A percentile compares a stretch with the other conserved stretches of the same genome.
These are phyloP conservation scores for Hoplodrina ambigua DNA, from an alignment of 2,888 invertebrate genomes.

Conservation along the genomic window DNA sequence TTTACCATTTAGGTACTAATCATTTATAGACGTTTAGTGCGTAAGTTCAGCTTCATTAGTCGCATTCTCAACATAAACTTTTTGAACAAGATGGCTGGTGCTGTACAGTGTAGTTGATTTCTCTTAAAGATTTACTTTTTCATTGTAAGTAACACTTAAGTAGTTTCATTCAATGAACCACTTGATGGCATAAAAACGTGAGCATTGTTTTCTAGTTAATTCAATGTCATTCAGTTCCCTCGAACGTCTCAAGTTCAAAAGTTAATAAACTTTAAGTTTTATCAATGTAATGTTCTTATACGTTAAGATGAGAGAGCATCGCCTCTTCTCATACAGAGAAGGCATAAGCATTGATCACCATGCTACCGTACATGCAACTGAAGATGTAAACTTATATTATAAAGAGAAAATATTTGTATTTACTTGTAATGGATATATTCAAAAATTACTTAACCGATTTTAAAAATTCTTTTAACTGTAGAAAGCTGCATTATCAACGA, in stretches of 20 bases:
- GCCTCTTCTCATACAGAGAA: too few species aligned
- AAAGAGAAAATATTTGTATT: too few species aligned
- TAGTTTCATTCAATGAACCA: conserved; percentile 18
- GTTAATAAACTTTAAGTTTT: conserved; percentile 36
- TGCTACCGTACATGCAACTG: too few species aligned
- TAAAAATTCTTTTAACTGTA: too few species aligned
- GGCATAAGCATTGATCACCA: too few species aligned
- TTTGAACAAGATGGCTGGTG: not conserved
- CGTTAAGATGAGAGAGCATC: not conserved
- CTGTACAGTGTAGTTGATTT: not conserved
- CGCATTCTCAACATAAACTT: not conserved
- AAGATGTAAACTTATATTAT: too few species aligned
- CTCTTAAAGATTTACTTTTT: not conserved
- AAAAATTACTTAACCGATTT: too few species aligned
- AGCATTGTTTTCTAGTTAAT: conserved; percentile 38
- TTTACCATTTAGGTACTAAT: too few species aligned
- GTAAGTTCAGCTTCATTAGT: too few species aligned
- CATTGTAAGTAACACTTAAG: conserved; percentile 9
- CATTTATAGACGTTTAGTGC: too few species aligned
- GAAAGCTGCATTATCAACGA: too few species aligned
- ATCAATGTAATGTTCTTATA: conserved; percentile 4
- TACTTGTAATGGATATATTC: too few species aligned
- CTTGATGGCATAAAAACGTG: conserved; percentile 24
- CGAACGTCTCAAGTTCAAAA: conserved; percentile 28
- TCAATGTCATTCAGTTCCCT: conserved; percentile 32